Base-by-base conservation (phyloP, 1,140 invertebrate genomes). In the Zaprionus capensis region DNA sequence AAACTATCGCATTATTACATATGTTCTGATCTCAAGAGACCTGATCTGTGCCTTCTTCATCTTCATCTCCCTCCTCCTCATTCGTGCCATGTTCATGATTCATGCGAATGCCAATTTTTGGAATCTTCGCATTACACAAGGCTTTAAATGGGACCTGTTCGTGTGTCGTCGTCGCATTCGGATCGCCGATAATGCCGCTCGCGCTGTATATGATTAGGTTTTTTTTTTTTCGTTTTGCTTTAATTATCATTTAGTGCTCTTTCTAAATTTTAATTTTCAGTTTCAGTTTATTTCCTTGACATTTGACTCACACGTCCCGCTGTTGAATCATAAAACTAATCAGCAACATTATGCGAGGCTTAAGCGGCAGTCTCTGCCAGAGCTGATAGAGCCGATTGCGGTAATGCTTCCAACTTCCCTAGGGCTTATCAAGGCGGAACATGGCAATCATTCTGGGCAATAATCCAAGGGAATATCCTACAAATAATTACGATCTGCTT, bases 311-410 rank as follows among this genome's bases (percentile, higher is more conserved):
- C 51, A n/a, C 46, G 46, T 51, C 20, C 3, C 46, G 20, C 20
- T 31, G 38, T 31, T 49, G 38, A 75, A 68, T 71, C 80, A 59
- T 82, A 78, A 82, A 82, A 74, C 70, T 82, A 82, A 78, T 82
- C 80, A 78, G 68, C 55, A 68, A 68, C 41, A 58, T 53, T 46
- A 51, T 34, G 34, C 26, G 58, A 38, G 34, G 28, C 22, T 59
- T 62, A 28, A 9, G 15, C 14, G 15, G 15, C 15, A 5, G 15
- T n/a, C 15, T n/a, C 15, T 41, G 17, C 6, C 7, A 17, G 17
- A 17, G 36, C 65, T 46, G 17, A 36, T 59, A 34, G 28, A 69
- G 58, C 31, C 41, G n/a, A 14, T 34, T 34, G 31, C 31, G 31
- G 31, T 34, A 11, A 34, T 5, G 36, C 17, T n/a, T 22, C 22